phyloP scores from a whole-genome alignment of 2,113 vertebrate genomes.

The Microcebus griseorufus region DNA sequence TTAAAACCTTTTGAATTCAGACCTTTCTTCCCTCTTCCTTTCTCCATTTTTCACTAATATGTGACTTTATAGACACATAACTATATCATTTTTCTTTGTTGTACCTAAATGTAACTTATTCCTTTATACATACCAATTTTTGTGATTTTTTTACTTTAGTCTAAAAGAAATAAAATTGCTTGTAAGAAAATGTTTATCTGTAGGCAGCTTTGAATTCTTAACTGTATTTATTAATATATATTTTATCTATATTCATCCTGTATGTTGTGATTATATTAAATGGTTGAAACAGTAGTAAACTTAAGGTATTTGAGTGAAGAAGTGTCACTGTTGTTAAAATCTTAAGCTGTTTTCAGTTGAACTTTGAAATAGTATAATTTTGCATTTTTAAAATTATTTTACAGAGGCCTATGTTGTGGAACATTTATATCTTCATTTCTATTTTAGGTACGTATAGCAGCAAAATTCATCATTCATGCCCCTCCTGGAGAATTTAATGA shows the following conservation, averaged over 20 bases:
- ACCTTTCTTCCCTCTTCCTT: background rate
- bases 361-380: constrained; percentile 25
- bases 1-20: constrained; percentile 25
- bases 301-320: background rate
- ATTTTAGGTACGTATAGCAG: constrained; percentile 95
- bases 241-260: constrained; percentile 18
- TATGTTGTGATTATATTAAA: constrained; percentile 19
- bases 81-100: background rate
- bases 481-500: constrained; percentile 98
- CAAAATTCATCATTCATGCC: constrained; percentile 97
- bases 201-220: constrained; percentile 6
- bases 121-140: background rate
- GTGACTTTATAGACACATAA: background rate
- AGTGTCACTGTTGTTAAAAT: background rate
- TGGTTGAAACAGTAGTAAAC: constrained; percentile 42
- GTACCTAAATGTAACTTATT: constrained; percentile 1
- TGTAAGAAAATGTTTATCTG: background rate
- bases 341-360: constrained; percentile 32
- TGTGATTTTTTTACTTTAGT: constrained; percentile 1
- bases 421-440: constrained; percentile 71
- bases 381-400: background rate
- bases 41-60: background rate
- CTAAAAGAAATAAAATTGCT: constrained; percentile 44
- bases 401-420: background rate
- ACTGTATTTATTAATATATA: background rate